Evolutionary conservation across 2,888 invertebrate genomes (phyloP).

Genomic region (Celastrina argiolus): DNA sequence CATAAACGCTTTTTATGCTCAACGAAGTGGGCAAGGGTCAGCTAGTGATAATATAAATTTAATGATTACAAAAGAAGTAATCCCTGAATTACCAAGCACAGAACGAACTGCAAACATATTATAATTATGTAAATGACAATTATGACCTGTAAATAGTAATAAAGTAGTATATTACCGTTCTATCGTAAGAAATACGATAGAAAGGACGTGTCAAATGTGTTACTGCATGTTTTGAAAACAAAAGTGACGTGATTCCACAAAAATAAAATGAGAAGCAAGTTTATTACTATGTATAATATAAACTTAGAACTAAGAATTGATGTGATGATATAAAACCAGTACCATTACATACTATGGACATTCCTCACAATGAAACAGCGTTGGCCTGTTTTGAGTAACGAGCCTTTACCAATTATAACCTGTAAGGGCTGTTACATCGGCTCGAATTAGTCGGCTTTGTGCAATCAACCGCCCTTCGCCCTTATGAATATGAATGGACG

Average conservation of each 20-base stretch:
- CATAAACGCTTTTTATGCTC: too few species aligned
- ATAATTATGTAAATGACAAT: too few species aligned
- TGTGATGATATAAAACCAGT: not conserved
- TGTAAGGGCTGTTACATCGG: constrained; percentile 34
- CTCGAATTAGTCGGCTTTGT: constrained; percentile 75
- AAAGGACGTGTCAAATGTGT: too few species aligned
- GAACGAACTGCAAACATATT: too few species aligned
- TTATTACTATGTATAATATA: not conserved
- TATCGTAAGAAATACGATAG: too few species aligned
- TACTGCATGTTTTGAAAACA: too few species aligned
- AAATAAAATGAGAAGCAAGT: not conserved
- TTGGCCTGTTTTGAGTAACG: not conserved
- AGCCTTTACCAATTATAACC: not conserved
- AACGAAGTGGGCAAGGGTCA: too few species aligned
- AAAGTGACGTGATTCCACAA: not conserved
- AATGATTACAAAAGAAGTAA: too few species aligned
- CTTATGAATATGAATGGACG: constrained; percentile 72
- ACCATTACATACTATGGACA: not conserved
- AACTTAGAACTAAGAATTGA: not conserved
- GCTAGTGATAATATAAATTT: too few species aligned
- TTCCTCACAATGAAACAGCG: constrained; percentile 1
- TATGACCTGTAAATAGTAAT: too few species aligned
- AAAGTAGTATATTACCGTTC: too few species aligned
- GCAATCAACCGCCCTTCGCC: constrained; percentile 76
- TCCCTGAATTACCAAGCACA: too few species aligned